phyloP scores from a whole-genome alignment of 37 sponge, comb jelly and placozoan genomes.

The Mnemiopsis leidyi region DNA sequence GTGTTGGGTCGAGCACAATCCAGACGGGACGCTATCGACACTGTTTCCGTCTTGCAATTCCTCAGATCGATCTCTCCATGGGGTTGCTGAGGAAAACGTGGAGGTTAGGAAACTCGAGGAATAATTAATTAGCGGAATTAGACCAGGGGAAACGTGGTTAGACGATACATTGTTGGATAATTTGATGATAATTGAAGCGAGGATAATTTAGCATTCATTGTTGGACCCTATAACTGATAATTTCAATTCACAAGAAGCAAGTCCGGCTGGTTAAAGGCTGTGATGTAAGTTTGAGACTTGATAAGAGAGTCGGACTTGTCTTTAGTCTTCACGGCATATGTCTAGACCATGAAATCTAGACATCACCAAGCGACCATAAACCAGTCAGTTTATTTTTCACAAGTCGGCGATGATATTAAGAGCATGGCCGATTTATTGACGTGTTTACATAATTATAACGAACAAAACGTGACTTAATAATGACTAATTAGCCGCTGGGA shows the following conservation, averaged over 20 bases:
- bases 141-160: background rate
- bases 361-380: background rate
- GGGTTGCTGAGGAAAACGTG: slow-evolving; percentile 4
- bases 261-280: no score
- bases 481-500: background rate
- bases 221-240: no score
- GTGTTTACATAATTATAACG: background rate
- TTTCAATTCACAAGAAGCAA: no score
- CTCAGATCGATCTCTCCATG: slow-evolving; percentile 55
- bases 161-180: no score
- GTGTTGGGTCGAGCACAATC: slow-evolving; percentile 64
- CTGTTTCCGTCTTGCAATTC: slow-evolving; percentile 8
- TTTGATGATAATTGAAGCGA: no score
- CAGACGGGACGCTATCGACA: slow-evolving; percentile 35
- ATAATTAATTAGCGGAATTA: no score
- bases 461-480: background rate
- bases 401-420: background rate
- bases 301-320: background rate
- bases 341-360: background rate
- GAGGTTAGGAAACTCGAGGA: background rate
- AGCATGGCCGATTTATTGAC: no score
- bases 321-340: background rate
- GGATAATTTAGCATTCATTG: no score
- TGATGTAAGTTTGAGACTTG: no score
- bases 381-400: background rate